Percentiles rank a stretch among this genome's conserved stretches.
These are phyloP conservation scores for Cerceris ruficornis DNA, from an alignment of 2,888 invertebrate species.

Conservation along the genomic window DNA sequence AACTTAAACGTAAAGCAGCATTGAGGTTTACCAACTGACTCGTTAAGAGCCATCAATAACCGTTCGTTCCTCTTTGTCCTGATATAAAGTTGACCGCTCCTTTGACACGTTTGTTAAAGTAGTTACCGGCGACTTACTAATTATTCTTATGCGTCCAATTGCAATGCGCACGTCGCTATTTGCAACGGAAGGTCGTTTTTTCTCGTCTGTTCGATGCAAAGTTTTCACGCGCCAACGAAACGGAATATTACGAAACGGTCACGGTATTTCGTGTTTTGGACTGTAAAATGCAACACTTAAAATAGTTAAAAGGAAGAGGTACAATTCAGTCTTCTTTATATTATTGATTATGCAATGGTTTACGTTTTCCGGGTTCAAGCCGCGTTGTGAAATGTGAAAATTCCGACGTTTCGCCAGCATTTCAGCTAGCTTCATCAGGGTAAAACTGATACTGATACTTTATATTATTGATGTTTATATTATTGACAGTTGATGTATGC, in stretches of 20 bases:
- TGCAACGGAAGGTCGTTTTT: slow-evolving; percentile 16
- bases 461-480: too few species aligned
- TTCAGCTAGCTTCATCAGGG: too few species aligned
- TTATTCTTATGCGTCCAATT: slow-evolving; percentile 44
- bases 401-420: too few species aligned
- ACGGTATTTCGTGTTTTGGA: too few species aligned
- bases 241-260: slow-evolving; percentile 17
- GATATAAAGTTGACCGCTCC: slow-evolving; percentile 60
- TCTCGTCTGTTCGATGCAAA: slow-evolving; percentile 4
- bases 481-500: too few species aligned
- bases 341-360: too few species aligned
- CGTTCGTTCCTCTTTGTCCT: slow-evolving; percentile 59
- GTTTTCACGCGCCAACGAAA: slow-evolving; percentile 7
- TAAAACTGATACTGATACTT: too few species aligned
- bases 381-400: too few species aligned
- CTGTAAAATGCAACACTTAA: too few species aligned
- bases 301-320: too few species aligned
- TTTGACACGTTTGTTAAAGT: slow-evolving; percentile 63
- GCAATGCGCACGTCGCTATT: slow-evolving; percentile 27
- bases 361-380: too few species aligned
- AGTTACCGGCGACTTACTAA: slow-evolving; percentile 56
- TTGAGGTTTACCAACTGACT: slow-evolving; percentile 24
- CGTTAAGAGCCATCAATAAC: slow-evolving; percentile 45
- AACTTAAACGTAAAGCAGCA: slow-evolving; percentile 11
- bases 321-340: too few species aligned